Percentiles rank a stretch among this genome's conserved stretches.
phyloP scores from a whole-genome alignment of 1,140 invertebrate genomes.

The Samia ricini region DNA sequence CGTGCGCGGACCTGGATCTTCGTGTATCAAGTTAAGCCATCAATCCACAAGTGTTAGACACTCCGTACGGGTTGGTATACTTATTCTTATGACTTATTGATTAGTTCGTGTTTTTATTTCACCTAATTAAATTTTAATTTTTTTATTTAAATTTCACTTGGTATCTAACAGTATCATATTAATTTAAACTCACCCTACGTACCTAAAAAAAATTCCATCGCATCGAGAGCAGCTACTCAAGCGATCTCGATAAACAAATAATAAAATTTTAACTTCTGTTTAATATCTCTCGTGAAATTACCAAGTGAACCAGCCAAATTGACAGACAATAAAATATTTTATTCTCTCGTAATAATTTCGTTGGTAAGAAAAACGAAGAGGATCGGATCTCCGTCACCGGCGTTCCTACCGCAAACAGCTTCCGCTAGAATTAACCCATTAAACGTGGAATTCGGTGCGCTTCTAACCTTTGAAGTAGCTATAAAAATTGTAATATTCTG shows the following conservation, averaged over 20 bases:
- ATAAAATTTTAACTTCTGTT: constrained; percentile 76
- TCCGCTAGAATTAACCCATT: constrained; percentile 73
- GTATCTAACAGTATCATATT: too few relatives aligned
- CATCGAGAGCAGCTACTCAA: constrained; percentile 47
- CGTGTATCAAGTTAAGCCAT: too few relatives aligned
- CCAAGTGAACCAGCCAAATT: constrained; percentile 63
- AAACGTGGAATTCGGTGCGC: constrained; percentile 44
- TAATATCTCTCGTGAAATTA: constrained; percentile 64
- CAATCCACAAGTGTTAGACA: too few relatives aligned
- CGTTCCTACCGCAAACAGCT: constrained; percentile 56
- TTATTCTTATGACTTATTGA: too few relatives aligned
- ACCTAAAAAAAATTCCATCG: constrained; percentile 54
- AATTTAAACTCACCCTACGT: constrained; percentile 41
- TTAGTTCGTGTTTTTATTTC: too few relatives aligned
- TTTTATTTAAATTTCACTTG: too few relatives aligned
- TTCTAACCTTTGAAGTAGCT: background rate
- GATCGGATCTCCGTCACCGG: constrained; percentile 21
- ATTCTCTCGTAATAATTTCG: constrained; percentile 72
- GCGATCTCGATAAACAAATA: constrained; percentile 65
- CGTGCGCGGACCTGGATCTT: too few relatives aligned
- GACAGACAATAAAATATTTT: constrained; percentile 77
- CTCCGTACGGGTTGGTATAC: too few relatives aligned
- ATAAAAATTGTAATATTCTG: constrained; percentile 1
- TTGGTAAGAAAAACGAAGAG: constrained; percentile 70
- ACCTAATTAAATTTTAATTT: too few relatives aligned